Percentiles rank a stretch among this genome's conserved stretches.
These are phyloP conservation scores for Harlomillsia oculata DNA, from an alignment of 1,140 invertebrate species.

Conservation along the genomic window DNA sequence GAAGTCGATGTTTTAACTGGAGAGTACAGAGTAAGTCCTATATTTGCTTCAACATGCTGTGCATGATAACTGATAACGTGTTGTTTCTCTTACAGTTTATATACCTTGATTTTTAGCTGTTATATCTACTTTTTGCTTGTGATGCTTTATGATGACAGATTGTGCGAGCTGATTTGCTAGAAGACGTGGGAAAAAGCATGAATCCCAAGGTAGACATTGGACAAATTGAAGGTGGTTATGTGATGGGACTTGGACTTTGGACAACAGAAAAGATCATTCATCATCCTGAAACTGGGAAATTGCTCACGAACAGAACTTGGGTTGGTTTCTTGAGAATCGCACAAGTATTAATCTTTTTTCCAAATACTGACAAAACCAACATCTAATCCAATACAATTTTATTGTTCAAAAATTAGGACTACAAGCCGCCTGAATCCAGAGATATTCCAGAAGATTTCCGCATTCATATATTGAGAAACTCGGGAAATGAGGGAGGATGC, in stretches of 20 bases:
- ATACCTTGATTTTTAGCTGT: too few species aligned
- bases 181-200: conserved; percentile 64
- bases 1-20: conserved; percentile 72
- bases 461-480: conserved; percentile 60
- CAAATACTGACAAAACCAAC: too few species aligned
- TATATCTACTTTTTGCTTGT: too few species aligned
- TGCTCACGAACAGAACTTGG: conserved; percentile 25
- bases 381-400: too few species aligned
- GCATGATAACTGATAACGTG: too few species aligned
- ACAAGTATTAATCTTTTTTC: neutral
- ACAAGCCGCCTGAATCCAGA: conserved; percentile 68
- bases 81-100: too few species aligned
- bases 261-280: conserved; percentile 42
- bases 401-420: conserved; percentile 47
- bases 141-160: too few species aligned
- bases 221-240: conserved; percentile 76
- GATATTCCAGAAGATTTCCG: conserved; percentile 78
- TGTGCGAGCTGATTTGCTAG: neutral
- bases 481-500: conserved; percentile 37
- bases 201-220: conserved; percentile 54
- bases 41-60: too few species aligned
- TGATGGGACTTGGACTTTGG: conserved; percentile 78
- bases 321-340: conserved; percentile 1
- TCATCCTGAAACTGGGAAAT: conserved; percentile 24
- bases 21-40: conserved; percentile 37